Evolutionary conservation across 1,140 invertebrate genomes (phyloP), one percentile per base, ranked within the genome.

Genomic region (Heliconius melpomene): DNA sequence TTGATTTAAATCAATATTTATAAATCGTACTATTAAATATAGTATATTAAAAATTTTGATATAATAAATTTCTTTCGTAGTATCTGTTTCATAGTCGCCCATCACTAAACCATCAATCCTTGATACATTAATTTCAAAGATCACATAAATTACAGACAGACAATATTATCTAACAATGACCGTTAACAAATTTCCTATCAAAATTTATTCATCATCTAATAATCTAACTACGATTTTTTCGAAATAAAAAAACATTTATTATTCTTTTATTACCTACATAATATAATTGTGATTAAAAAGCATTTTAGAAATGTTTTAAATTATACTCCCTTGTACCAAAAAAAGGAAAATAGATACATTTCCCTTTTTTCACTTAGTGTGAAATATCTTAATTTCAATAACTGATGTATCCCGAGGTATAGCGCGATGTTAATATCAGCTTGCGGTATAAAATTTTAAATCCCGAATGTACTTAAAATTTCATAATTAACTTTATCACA

Each of bases 141-240:
- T 91, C 88, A 93, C 88, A 89, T 90, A 90, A 90, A 90, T 83
- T 88, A 89, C 87, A 46, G 40, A 90, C 86, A 88, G 66, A 90
- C 83, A 84, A 89, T 88, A 89, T 87, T 87, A 85, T 83, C 91
- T 93, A 93, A 93, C 93, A 91, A 90, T 89, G 86, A 92, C 83
- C 86, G 82, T 88, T 91, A 93, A 92, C 89, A 92, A 92, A 92
- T 91, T 91, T 85, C 80, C 91, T 93, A 92, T 88, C 84, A 87
- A 91, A 88, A 82, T 84, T 86, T 88, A 89, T 84, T 87, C 85
- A 89, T 85, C 82, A 88, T 83, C 88, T 93, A 94, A 91, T 88
- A 88, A 88, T 89, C 88, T 93, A 94, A 83, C 90, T 92, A 94
- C 79, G 83, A 87, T 83, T 84, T 83, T 36, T 89, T 89, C 87